These are phyloP conservation scores for Euzophera pinguis DNA, from an alignment of 2,888 invertebrate genomes.

Conservation along the genomic window DNA sequence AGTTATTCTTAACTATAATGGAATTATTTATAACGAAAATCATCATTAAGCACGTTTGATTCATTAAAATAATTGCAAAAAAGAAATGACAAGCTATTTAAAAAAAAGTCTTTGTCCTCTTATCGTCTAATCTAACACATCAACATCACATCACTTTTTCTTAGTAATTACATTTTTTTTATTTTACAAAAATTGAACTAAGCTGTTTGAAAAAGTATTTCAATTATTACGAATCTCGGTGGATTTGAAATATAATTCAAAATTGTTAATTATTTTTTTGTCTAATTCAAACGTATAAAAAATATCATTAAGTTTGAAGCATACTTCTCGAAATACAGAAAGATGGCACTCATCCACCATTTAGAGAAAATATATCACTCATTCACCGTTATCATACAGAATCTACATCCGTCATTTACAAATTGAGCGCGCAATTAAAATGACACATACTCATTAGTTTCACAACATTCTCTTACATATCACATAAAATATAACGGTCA, in stretches of 20 bases:
- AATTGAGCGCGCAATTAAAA: constrained; percentile 1
- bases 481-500: constrained; percentile 21
- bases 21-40: constrained; percentile 6
- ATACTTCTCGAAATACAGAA: neutral
- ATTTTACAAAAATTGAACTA: neutral
- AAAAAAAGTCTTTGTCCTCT: constrained; percentile 14
- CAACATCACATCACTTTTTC: constrained; percentile 23
- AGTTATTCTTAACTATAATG: constrained; percentile 10
- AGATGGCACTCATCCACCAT: neutral
- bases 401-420: constrained; percentile 5
- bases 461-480: constrained; percentile 1
- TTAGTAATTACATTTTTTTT: neutral
- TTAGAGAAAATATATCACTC: neutral
- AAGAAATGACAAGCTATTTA: constrained; percentile 14
- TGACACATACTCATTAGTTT: neutral
- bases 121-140: constrained; percentile 21
- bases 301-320: neutral
- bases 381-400: neutral
- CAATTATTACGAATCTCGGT: too few species aligned
- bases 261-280: neutral
- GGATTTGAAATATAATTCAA: neutral
- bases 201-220: neutral
- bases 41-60: constrained; percentile 2
- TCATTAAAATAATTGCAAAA: constrained; percentile 4
- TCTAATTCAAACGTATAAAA: neutral